A percentile compares a stretch with the other conserved stretches of the same genome.
Evolutionary conservation across 2,113 vertebrate genomes (phyloP).

Genomic region (Zapus hudsonius): DNA sequence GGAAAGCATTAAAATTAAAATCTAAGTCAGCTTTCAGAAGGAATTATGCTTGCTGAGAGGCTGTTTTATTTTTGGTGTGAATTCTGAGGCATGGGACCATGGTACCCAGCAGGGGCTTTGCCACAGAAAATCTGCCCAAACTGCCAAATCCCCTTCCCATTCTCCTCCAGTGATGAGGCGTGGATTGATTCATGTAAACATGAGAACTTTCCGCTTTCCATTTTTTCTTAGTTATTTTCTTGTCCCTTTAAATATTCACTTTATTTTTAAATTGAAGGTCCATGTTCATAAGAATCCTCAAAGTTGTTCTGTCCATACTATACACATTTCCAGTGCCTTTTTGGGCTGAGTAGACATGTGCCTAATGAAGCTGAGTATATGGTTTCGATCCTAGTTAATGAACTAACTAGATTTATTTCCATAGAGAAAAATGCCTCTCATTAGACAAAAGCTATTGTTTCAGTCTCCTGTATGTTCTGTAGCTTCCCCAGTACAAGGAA

Average conservation of each 20-base stretch:
- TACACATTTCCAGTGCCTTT: neutral
- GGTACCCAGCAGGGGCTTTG: neutral
- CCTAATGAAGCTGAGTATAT: slow-evolving; percentile 68
- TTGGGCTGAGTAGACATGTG: neutral
- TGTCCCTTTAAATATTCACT: neutral
- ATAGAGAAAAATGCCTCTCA: slow-evolving; percentile 60
- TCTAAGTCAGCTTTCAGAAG: slow-evolving; percentile 58
- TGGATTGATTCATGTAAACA: slow-evolving; percentile 40
- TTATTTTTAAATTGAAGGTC: slow-evolving; percentile 13
- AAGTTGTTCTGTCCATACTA: neutral
- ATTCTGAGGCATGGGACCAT: neutral
- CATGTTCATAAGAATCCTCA: neutral
- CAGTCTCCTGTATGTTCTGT: slow-evolving; percentile 29
- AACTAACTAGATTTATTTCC: slow-evolving; percentile 64
- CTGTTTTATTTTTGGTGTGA: slow-evolving; percentile 38
- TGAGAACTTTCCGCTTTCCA: neutral
- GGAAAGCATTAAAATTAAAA: slow-evolving; percentile 45
- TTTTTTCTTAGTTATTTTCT: neutral
- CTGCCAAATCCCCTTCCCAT: neutral
- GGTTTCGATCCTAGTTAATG: slow-evolving; percentile 69
- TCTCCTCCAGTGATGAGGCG: neutral
- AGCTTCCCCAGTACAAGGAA: slow-evolving; percentile 27
- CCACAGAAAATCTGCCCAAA: slow-evolving; percentile 12
- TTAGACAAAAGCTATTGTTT: slow-evolving; percentile 57
- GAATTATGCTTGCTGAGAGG: slow-evolving; percentile 15